A percentile compares a stretch with the other conserved stretches of the same genome.
These are phyloP conservation scores for Centroberyx gerrardi DNA, from an alignment of 2,797 vertebrate genomes.

Conservation along the genomic window DNA sequence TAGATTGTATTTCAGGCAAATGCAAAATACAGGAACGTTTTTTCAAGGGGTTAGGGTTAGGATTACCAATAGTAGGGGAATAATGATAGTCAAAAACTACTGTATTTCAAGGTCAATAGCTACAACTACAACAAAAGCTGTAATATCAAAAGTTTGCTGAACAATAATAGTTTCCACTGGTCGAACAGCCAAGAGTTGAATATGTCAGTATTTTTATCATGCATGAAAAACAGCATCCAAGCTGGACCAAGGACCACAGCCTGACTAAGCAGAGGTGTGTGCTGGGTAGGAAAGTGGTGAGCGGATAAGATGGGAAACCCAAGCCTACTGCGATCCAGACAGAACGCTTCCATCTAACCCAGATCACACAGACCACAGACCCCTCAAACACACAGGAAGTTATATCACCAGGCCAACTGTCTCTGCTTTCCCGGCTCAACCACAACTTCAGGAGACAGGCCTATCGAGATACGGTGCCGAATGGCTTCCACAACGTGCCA, in stretches of 20 bases:
- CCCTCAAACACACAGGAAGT: conserved; percentile 78
- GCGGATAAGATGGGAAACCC: conserved; percentile 67
- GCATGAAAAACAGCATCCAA: conserved; percentile 54
- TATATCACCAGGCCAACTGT: conserved; percentile 74
- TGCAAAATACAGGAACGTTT: background rate
- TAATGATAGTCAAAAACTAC: background rate
- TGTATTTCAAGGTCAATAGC: background rate
- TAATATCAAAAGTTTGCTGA: conserved; percentile 23
- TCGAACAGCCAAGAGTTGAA: conserved; percentile 46
- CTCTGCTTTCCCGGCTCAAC: conserved; percentile 58
- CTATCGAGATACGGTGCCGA: conserved; percentile 41
- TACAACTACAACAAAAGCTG: background rate
- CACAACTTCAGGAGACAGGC: conserved; percentile 59
- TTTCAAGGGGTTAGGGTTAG: background rate
- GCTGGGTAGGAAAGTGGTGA: conserved; percentile 48
- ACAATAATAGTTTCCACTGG: conserved; percentile 42
- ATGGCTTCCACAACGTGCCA: conserved; percentile 35
- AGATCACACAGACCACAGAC: conserved; percentile 83
- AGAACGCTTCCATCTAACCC: conserved; percentile 77
- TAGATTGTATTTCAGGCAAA: conserved; percentile 16
- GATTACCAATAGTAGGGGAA: background rate
- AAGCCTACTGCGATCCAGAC: conserved; percentile 75
- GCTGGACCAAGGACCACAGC: conserved; percentile 53
- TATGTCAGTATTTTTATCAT: conserved; percentile 46
- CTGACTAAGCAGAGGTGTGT: conserved; percentile 67